These are phyloP conservation scores for Sebastes melanostomus DNA, from an alignment of 2,797 vertebrate genomes.

Conservation along the genomic window DNA sequence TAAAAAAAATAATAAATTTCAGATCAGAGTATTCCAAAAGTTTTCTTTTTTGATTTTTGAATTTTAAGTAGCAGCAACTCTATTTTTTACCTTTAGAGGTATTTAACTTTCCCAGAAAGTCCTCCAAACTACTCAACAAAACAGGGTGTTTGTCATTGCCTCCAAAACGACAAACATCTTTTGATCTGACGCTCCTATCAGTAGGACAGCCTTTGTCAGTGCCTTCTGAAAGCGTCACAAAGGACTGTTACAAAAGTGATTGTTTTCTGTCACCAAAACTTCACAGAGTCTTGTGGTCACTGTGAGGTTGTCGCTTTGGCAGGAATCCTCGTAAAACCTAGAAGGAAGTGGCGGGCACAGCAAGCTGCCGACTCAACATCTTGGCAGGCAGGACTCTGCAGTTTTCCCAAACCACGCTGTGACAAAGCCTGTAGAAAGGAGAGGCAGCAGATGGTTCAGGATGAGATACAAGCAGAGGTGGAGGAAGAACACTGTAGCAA, in stretches of 20 bases:
- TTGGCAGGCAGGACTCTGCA: no score
- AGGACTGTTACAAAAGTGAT: neutral
- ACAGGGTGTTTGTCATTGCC: neutral
- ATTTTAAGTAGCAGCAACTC: neutral
- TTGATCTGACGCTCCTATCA: neutral
- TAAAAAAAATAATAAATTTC: neutral
- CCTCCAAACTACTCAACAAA: neutral
- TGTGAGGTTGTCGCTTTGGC: no score
- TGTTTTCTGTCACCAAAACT: neutral
- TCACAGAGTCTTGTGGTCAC: neutral
- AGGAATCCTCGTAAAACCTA: no score
- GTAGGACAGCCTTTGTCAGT: neutral
- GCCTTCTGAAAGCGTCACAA: no score
- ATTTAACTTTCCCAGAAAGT: neutral
- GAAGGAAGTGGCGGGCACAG: no score
- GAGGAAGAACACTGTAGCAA: no score
- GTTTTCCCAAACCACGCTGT: no score
- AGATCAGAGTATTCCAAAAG: neutral
- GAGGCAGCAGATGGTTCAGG: no score
- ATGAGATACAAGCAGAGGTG: no score
- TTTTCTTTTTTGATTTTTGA: neutral
- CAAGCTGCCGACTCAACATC: no score
- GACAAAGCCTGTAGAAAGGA: no score
- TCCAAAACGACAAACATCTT: neutral
- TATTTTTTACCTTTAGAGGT: neutral